Conservation (phyloP, 1,140 invertebrate species). For the Archivesica marissinica region DNA sequence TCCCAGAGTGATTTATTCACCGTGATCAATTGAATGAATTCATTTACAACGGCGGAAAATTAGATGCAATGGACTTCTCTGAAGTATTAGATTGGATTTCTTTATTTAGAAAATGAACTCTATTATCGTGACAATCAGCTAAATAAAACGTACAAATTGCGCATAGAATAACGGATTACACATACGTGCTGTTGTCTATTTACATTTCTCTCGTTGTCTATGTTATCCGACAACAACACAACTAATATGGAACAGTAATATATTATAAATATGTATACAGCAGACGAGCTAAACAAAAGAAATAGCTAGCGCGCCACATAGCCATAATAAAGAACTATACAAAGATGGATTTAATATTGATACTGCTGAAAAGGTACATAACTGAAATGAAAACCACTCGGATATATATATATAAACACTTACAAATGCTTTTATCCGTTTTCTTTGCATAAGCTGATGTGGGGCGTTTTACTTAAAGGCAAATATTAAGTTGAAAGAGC, state of each 20-base stretch:
- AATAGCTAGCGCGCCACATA: not conserved
- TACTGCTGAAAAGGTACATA: not conserved
- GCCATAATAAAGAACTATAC: not conserved
- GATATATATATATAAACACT: too few species aligned
- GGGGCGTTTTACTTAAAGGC: too few species aligned
- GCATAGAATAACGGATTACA: not conserved
- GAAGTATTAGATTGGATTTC: conserved; percentile 14
- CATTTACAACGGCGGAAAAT: conserved; percentile 15
- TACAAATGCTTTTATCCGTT: not conserved
- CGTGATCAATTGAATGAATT: not conserved
- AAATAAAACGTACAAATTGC: not conserved
- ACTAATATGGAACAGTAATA: not conserved
- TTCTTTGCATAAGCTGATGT: not conserved
- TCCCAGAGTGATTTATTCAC: not conserved
- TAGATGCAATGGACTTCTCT: not conserved
- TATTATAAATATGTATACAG: not conserved
- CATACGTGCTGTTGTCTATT: not conserved
- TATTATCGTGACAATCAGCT: not conserved
- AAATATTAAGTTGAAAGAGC: too few species aligned
- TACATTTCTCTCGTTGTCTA: not conserved
- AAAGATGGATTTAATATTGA: not conserved
- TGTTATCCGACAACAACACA: not conserved
- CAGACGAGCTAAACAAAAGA: not conserved
- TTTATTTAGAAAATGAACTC: conserved; percentile 1
- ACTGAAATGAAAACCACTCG: not conserved